Evolutionary conservation across 2,797 vertebrate species (phyloP), one percentile per base, ranked within the genome.

Genomic region (Champsocephalus esox): DNA sequence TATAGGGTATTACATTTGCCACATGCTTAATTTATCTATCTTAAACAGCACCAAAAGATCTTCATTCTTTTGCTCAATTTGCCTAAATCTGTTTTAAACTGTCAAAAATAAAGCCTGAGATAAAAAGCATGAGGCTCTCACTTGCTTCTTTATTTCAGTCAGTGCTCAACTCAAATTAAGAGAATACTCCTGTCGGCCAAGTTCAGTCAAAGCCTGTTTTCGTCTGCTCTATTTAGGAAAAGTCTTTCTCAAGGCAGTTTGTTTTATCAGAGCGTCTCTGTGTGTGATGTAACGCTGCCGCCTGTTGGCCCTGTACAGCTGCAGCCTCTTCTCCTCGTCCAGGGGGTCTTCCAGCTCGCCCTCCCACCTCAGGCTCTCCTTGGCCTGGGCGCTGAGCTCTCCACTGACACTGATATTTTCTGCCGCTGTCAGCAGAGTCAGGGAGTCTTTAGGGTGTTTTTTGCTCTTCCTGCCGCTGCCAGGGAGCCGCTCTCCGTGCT

Each of bases 291-390:
- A 97, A 11, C 96, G 94, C 84, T 93, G 93, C 70, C 97, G 94
- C 21, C 97, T 93, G 85, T 96, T 96, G 58, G 83, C 70, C 79
- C 94, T 95, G 16, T 95, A 97, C 45, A 94, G 16, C 32, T 83
- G 64, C 74, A 97, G 91, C 78, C 96, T 94, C 70, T 95, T 92
- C 48, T 94, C 92, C 81, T 98, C 97, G 1, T 95, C 96, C 66
- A 58, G 62, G 0, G 96, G 95, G 81, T 98, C 96, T 0, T 95
- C 82, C 38, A 96, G 93, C 44, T 85, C 70, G 32, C 96, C 95
- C 0, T 96, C 96, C 97, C 97, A 98, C 4, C 96, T 92, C 66
- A 98, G 94, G 55, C 95, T 97, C 70, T 96, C 89, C 0, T 88
- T 92, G 34, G 84, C 54, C 82, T 85, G 83, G 21, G 43, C 54